phyloP scores from a whole-genome alignment of 2,797 vertebrate species.

The Sciurus vulgaris region DNA sequence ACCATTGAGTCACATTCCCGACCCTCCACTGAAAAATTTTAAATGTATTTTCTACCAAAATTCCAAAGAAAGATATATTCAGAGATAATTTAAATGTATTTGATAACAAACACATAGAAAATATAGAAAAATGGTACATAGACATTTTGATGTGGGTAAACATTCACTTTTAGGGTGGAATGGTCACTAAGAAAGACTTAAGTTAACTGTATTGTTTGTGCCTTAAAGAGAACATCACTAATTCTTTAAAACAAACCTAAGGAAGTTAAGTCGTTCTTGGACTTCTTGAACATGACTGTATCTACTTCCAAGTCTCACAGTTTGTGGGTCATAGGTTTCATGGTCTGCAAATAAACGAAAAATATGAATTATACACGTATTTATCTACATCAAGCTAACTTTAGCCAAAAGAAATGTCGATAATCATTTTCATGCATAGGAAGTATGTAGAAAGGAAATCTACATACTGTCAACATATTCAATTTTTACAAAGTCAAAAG shows the following conservation, averaged over 20 bases:
- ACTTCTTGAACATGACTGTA: slow-evolving; percentile 98
- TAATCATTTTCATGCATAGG: background rate
- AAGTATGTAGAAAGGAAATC: background rate
- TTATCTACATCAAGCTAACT: background rate
- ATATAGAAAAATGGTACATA: background rate
- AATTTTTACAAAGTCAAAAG: background rate
- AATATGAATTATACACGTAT: background rate
- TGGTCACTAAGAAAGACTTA: background rate
- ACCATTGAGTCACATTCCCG: no score
- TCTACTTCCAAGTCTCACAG: slow-evolving; percentile 95
- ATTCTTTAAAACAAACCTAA: slow-evolving; percentile 90
- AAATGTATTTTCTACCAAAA: background rate
- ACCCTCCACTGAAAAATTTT: background rate
- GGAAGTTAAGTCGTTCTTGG: slow-evolving; percentile 96
- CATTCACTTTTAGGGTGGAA: background rate
- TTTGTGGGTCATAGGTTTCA: slow-evolving; percentile 97
- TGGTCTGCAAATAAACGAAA: slow-evolving; percentile 90
- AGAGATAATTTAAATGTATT: background rate
- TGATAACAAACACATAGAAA: background rate
- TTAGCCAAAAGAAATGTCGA: background rate
- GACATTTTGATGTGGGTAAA: background rate
- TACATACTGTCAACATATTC: background rate
- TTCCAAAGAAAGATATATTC: background rate
- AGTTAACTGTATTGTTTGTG: background rate
- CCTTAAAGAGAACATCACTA: background rate